phyloP scores from a whole-genome alignment of 2,113 vertebrate genomes.

The Aspiorhynchus laticeps region DNA sequence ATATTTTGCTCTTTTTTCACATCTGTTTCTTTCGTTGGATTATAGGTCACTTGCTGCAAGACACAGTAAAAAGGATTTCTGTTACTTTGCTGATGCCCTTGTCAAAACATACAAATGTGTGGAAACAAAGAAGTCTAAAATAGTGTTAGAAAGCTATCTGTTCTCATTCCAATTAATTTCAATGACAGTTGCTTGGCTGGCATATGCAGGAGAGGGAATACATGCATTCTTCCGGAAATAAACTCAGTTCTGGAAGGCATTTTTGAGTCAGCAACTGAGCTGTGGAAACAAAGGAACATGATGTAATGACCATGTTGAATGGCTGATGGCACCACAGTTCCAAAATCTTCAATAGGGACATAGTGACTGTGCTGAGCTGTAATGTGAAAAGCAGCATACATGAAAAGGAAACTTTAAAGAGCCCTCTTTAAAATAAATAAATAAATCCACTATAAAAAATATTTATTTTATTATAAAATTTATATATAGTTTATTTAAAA shows the following conservation, averaged over 20 bases:
- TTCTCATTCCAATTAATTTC: background rate
- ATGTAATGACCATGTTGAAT: background rate
- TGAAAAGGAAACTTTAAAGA: background rate
- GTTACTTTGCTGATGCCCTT: background rate
- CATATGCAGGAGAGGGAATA: background rate
- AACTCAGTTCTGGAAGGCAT: background rate
- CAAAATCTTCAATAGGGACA: background rate
- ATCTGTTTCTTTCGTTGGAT: background rate
- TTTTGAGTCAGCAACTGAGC: too few relatives aligned
- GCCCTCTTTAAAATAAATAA: too few relatives aligned
- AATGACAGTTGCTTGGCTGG: background rate
- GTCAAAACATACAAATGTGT: background rate
- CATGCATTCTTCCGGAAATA: background rate
- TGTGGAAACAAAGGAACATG: too few relatives aligned
- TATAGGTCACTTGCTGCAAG: background rate
- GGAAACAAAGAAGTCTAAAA: background rate
- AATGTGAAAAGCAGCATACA: background rate
- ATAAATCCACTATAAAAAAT: too few relatives aligned
- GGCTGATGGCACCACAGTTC: background rate
- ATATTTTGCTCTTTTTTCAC: background rate
- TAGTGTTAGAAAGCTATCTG: background rate
- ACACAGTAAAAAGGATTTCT: background rate
- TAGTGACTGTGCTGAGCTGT: background rate
- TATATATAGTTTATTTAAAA: too few relatives aligned
- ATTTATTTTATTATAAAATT: too few relatives aligned